Evolutionary conservation across 2,113 vertebrate genomes (phyloP).

Genomic region (Istiophorus platypterus): DNA sequence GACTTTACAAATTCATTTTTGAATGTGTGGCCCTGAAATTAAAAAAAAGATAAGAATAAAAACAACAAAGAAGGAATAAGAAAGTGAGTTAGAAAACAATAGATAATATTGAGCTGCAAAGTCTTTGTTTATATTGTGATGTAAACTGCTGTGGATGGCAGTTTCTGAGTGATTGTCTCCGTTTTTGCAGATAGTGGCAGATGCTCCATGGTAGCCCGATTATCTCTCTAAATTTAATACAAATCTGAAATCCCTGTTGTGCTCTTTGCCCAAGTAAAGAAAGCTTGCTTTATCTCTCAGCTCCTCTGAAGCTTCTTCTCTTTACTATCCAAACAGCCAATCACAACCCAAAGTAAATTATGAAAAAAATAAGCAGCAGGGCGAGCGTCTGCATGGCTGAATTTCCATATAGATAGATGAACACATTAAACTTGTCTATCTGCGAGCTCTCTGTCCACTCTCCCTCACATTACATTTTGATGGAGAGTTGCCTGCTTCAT

Average conservation of each 20-base stretch:
- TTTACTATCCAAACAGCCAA: constrained; percentile 66
- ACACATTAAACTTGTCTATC: constrained; percentile 82
- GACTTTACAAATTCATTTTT: constrained; percentile 16
- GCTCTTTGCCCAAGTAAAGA: constrained; percentile 67
- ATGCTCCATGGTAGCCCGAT: constrained; percentile 18
- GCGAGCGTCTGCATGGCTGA: constrained; percentile 45
- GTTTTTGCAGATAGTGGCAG: constrained; percentile 44
- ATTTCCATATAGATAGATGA: constrained; percentile 88
- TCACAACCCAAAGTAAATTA: constrained; percentile 74
- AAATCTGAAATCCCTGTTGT: constrained; percentile 77
- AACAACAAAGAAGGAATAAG: constrained; percentile 18
- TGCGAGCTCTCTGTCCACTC: constrained; percentile 69
- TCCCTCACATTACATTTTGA: constrained; percentile 80
- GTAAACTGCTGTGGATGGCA: constrained; percentile 64
- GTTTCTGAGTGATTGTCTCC: constrained; percentile 63
- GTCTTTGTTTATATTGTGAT: constrained; percentile 62
- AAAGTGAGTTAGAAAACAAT: constrained; percentile 36
- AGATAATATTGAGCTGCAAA: constrained; percentile 54
- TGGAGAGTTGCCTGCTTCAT: constrained; percentile 77
- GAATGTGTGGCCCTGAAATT: background rate
- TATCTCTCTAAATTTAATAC: constrained; percentile 79
- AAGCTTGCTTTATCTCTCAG: constrained; percentile 74
- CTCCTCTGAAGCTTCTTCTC: constrained; percentile 60
- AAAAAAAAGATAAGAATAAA: no score
- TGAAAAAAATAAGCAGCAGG: constrained; percentile 51